Evolutionary conservation across 2,888 invertebrate species (phyloP), one percentile per base, ranked within the genome.

Genomic region (Drosophila fulvimacula): DNA sequence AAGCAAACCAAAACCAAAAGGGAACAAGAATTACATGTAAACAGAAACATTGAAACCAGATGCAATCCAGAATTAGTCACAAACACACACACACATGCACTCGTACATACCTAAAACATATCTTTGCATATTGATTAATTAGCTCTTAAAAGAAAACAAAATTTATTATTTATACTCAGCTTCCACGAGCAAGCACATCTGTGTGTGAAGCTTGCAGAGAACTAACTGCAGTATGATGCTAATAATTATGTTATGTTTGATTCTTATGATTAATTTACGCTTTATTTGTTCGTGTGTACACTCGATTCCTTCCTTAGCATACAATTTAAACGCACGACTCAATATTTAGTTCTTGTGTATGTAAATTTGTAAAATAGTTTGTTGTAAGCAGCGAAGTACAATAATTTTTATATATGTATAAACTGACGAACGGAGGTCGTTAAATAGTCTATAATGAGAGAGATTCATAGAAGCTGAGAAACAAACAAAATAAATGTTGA

Each of bases 361-460:
- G 79, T 80, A 88, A 79, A 82, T 85, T 76, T 76, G 88, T 85
- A 85, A 85, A 85, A 85, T 85, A 85, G 85, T 85, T 85, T 85
- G 88, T 88, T 85, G 88, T 85, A 85, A 85, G 85, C 85, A 85
- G 85, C 85, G 85, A 85, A 85, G 85, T 85, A 85, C 85, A 85
- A 85, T 85, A 88, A 84, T 87, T 86, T 83, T 87, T 84, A 79
- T 81, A 84, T 68, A 67, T 68, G 58, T 73, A 66, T 68, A 77
- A 69, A 69, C 56, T 73, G 79, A 70, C 42, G 60, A 67, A 52
- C 32, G 32, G 61, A 67, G 68, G 60, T 71, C 78, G 74, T 76
- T 73, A 81, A 81, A 81, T 72, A 81, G 80, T 75, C 57, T 75
- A 61, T 69, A 75, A 74, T 72, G 75, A 77, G 76, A 78, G 75